A percentile compares a stretch with the other conserved stretches of the same genome.
phyloP scores from a whole-genome alignment of 1,140 invertebrate species.

The Drosophila asahinai region DNA sequence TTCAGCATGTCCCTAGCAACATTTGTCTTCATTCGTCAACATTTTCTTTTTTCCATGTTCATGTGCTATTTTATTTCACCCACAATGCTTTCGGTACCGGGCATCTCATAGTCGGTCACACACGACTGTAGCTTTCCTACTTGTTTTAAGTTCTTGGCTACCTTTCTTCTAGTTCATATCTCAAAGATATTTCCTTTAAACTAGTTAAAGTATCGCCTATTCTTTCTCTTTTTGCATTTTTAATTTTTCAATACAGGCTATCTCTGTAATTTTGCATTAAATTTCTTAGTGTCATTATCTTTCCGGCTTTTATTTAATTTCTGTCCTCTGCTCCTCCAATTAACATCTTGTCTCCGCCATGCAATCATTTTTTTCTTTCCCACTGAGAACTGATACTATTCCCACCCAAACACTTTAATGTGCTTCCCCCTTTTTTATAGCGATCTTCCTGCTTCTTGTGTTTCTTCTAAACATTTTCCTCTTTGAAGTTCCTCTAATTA shows the following conservation, averaged over 20 bases:
- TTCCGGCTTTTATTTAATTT: conserved; percentile 5
- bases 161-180: neutral
- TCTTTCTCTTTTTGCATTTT: neutral
- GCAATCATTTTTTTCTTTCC: neutral
- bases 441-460: conserved; percentile 7
- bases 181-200: neutral
- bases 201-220: neutral
- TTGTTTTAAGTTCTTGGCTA: too few species aligned
- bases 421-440: neutral
- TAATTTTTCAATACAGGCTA: neutral
- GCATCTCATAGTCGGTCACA: too few species aligned
- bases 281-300: neutral
- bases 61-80: too few species aligned
- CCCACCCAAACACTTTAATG: conserved; percentile 8
- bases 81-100: too few species aligned
- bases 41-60: too few species aligned
- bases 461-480: conserved; percentile 21
- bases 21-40: too few species aligned
- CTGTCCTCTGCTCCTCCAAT: neutral
- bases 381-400: conserved; percentile 3
- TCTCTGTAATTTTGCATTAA: neutral
- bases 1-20: too few species aligned
- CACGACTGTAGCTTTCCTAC: neutral
- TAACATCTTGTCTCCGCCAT: conserved; percentile 5
- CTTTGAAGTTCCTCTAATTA: conserved; percentile 24